Conservation (phyloP, 2,888 invertebrate species). For the Aphrophora alni region DNA sequence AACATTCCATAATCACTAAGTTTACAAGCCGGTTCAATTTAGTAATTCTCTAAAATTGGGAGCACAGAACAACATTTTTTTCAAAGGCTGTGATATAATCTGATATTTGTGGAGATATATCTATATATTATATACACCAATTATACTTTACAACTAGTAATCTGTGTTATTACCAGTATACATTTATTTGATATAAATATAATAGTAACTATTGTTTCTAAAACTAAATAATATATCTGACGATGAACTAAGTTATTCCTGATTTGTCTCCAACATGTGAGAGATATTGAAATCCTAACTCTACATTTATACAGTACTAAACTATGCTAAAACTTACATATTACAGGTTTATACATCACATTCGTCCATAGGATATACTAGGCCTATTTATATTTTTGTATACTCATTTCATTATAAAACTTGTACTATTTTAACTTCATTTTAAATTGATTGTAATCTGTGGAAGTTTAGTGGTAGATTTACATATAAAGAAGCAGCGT, state of each 20-base stretch:
- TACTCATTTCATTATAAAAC: neutral
- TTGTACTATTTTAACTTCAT: neutral
- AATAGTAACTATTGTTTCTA: slow-evolving; percentile 2
- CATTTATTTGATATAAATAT: neutral
- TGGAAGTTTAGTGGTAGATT: no score
- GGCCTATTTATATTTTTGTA: neutral
- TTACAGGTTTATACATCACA: neutral
- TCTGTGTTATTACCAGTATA: neutral
- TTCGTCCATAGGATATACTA: neutral
- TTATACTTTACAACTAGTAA: no score
- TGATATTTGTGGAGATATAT: neutral
- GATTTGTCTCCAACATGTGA: neutral
- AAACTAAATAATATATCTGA: neutral
- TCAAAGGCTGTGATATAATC: neutral
- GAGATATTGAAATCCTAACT: neutral
- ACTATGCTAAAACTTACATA: neutral
- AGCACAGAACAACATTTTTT: no score
- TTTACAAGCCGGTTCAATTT: no score
- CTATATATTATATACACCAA: neutral
- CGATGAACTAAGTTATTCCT: neutral
- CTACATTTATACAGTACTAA: neutral
- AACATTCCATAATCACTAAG: no score
- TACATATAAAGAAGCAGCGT: no score
- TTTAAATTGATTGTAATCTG: neutral
- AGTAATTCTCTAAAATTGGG: no score